Base-by-base conservation (phyloP, 2,113 vertebrate species). In the Colaptes auratus region DNA sequence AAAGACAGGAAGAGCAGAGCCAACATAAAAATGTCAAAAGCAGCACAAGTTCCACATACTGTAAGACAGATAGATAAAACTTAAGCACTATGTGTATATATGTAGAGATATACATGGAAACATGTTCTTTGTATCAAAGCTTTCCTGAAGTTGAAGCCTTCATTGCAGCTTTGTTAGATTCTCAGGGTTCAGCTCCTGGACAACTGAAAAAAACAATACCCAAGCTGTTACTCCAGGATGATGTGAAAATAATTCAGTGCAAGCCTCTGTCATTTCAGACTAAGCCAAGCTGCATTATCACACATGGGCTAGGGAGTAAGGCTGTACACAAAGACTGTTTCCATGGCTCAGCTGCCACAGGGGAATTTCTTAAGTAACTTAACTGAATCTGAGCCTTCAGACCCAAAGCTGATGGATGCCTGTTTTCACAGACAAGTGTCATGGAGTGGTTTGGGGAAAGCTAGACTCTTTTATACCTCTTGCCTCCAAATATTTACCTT, bases 141-240 rank as follows among this genome's bases (percentile, higher is more conserved):
- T 90, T 86, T 75, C 83, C 83, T 72, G 65, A 84, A 86, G 69
- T 67, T 81, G 69, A 93, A 86, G 70, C 28, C 48, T 78, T 36
- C 60, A 16, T 42, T 14, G 39, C 67, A 72, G 39, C 48, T 83
- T 63, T 75, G 80, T 67, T 56, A 83, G 48, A 75, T n/a, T 83
- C 76, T 86, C 60, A 60, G 80, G 31, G 65, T 82, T 92, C 80
- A 74, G 31, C 27, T 92, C 36, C 25, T 39, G 46, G 58, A 84
- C 25, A 94, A 88, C 80, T 90, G 31, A 19, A 94, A 80, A 83
- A 87, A 90, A 33, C 60, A 83, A 36, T 6, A 63, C 20, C 52
- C 46, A 60, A 80, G n/a, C 75, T 67, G n/a, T 69, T 56, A 89
- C 58, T 42, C 52, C 36, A 66, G 42, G 33, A 33, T 0, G 1